These are phyloP conservation scores for Napeogenes inachia DNA, from an alignment of 2,888 invertebrate genomes.

Conservation along the genomic window DNA sequence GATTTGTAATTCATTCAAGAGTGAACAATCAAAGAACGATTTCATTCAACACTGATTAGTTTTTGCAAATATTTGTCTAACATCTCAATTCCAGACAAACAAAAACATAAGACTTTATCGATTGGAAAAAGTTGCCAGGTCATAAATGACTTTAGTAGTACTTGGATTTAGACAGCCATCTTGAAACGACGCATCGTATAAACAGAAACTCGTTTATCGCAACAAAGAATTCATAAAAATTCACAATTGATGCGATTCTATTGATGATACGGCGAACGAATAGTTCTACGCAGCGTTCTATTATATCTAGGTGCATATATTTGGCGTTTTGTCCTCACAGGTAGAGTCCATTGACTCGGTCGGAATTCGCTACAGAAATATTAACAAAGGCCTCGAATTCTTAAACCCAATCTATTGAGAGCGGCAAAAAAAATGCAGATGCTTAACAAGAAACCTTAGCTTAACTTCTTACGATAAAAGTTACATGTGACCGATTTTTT, in stretches of 20 bases:
- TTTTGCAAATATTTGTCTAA: too few relatives aligned
- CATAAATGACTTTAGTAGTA: too few relatives aligned
- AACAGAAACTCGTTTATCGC: not conserved
- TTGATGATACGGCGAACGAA: conserved; percentile 13
- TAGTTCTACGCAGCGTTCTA: conserved; percentile 10
- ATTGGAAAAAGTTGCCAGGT: too few relatives aligned
- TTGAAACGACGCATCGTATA: not conserved
- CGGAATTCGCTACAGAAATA: conserved; percentile 22
- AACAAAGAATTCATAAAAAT: conserved; percentile 18
- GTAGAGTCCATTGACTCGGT: conserved; percentile 34
- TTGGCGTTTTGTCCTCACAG: conserved; percentile 28
- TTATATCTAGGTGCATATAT: conserved; percentile 13
- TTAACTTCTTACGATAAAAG: conserved; percentile 7
- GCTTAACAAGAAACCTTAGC: conserved; percentile 12
- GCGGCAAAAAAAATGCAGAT: conserved; percentile 16
- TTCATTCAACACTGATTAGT: too few relatives aligned
- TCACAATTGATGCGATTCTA: conserved; percentile 20
- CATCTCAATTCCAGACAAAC: too few relatives aligned
- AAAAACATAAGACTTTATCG: too few relatives aligned
- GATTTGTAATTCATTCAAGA: too few relatives aligned
- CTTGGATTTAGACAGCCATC: too few relatives aligned
- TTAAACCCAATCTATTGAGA: conserved; percentile 13
- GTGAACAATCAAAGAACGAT: too few relatives aligned
- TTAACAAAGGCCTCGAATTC: conserved; percentile 21
- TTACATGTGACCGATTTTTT: conserved; percentile 10